phyloP scores from a whole-genome alignment of 30 jellyfish, hydroid and myxozoan genomes.

The Aurelia aurita complex sp. Pacific region DNA sequence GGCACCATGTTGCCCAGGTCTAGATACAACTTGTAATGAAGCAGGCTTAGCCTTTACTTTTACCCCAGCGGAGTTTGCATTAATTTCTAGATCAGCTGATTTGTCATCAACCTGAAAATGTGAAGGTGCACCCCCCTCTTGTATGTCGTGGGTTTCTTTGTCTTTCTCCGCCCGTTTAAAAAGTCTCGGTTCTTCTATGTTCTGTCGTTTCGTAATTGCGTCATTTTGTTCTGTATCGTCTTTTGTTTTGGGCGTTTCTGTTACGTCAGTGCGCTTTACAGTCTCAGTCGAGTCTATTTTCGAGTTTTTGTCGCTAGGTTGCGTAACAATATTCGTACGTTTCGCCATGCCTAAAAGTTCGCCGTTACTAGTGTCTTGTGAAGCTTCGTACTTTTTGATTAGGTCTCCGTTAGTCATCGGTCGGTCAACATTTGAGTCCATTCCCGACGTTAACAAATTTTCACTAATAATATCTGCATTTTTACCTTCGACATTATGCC shows the following conservation, averaged over 20 bases:
- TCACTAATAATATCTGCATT: slow-evolving; percentile 36
- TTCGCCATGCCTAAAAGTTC: slow-evolving; percentile 86
- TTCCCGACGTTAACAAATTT: slow-evolving; percentile 66
- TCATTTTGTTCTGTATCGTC: slow-evolving; percentile 18
- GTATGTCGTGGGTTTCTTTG: slow-evolving; percentile 87
- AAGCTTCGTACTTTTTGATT: slow-evolving; percentile 74
- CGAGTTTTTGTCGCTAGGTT: slow-evolving; percentile 23
- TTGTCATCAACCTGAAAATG: slow-evolving; percentile 96
- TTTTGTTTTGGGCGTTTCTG: slow-evolving; percentile 3
- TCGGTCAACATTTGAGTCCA: slow-evolving; percentile 91
- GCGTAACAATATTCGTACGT: slow-evolving; percentile 29
- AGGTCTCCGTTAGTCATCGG: slow-evolving; percentile 88
- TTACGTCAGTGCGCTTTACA: slow-evolving; percentile 22
- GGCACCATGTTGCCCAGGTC: slow-evolving; percentile 69
- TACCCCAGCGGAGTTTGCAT: slow-evolving; percentile 98
- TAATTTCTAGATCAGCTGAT: slow-evolving; percentile 91
- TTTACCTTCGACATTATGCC: slow-evolving; percentile 77
- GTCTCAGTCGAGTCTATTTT: slow-evolving; percentile 23
- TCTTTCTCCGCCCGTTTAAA: slow-evolving; percentile 51
- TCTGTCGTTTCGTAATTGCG: slow-evolving; percentile 31
- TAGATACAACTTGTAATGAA: slow-evolving; percentile 92
- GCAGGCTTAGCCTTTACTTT: slow-evolving; percentile 97
- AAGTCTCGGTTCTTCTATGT: slow-evolving; percentile 4
- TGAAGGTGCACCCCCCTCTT: slow-evolving; percentile 96
- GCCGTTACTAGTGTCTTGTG: slow-evolving; percentile 79